Conservation (phyloP, 2,113 vertebrate genomes). For the Gasterosteus aculeatus region DNA sequence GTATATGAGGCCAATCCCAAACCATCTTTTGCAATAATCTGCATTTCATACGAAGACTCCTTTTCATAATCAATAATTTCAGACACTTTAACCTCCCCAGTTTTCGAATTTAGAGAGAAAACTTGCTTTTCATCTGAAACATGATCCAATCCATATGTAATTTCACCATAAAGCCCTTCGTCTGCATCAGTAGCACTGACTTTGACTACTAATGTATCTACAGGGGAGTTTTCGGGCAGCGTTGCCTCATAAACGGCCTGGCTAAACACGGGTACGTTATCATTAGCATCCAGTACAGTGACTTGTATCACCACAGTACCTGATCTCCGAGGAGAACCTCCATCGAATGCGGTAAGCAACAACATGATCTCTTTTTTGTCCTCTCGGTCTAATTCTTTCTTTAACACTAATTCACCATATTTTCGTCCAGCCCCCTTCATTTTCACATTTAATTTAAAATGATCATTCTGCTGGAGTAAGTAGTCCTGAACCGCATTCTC, state of each 20-base stretch:
- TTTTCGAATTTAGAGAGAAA: constrained; percentile 48
- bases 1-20: neutral
- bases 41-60: neutral
- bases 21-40: neutral
- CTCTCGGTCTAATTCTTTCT: constrained; percentile 68
- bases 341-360: constrained; percentile 66
- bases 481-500: constrained; percentile 71
- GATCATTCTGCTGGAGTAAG: constrained; percentile 47
- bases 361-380: constrained; percentile 43
- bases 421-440: constrained; percentile 53
- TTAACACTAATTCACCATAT: constrained; percentile 61
- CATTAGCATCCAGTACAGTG: too few species aligned
- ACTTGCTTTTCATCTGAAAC: constrained; percentile 23
- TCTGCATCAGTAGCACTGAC: constrained; percentile 20
- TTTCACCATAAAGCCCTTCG: constrained; percentile 5
- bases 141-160: constrained; percentile 27
- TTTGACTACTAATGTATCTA: neutral
- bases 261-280: constrained; percentile 19
- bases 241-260: constrained; percentile 16
- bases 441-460: constrained; percentile 64
- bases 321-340: constrained; percentile 71
- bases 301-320: constrained; percentile 34
- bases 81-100: neutral
- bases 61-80: neutral
- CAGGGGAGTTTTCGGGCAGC: constrained; percentile 19